Conservation (phyloP, 2,113 vertebrate genomes). For the Hyaena hyaena region DNA sequence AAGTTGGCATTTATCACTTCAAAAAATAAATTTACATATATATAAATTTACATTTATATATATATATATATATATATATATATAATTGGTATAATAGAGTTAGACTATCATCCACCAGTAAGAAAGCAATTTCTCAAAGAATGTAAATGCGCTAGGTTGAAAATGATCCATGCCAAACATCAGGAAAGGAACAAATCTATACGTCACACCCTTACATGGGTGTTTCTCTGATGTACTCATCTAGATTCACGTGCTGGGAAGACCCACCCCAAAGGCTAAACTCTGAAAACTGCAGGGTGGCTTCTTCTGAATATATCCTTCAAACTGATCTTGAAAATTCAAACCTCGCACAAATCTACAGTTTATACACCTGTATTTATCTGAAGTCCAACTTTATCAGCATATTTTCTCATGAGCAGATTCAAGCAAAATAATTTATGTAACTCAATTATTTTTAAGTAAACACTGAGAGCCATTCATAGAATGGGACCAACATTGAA, state of each 20-base stretch:
- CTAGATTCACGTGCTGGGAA: neutral
- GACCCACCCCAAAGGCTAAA: neutral
- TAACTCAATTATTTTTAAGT: conserved; percentile 18
- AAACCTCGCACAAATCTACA: neutral
- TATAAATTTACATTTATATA: neutral
- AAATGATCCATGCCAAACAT: neutral
- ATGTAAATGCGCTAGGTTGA: neutral
- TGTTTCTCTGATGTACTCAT: neutral
- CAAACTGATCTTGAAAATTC: neutral
- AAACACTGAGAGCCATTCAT: neutral
- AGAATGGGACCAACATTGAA: neutral
- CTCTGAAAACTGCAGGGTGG: neutral
- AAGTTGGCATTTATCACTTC: conserved; percentile 24
- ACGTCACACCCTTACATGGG: neutral
- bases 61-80: neutral
- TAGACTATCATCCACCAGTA: neutral
- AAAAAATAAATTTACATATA: neutral
- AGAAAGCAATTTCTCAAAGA: neutral
- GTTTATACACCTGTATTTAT: neutral
- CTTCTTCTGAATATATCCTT: neutral
- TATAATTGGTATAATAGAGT: neutral
- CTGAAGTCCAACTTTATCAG: neutral
- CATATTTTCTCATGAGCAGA: neutral
- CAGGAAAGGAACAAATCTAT: neutral
- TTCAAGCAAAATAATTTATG: neutral